Base-by-base conservation (phyloP, 2,113 vertebrate genomes). In the Tautogolabrus adspersus region DNA sequence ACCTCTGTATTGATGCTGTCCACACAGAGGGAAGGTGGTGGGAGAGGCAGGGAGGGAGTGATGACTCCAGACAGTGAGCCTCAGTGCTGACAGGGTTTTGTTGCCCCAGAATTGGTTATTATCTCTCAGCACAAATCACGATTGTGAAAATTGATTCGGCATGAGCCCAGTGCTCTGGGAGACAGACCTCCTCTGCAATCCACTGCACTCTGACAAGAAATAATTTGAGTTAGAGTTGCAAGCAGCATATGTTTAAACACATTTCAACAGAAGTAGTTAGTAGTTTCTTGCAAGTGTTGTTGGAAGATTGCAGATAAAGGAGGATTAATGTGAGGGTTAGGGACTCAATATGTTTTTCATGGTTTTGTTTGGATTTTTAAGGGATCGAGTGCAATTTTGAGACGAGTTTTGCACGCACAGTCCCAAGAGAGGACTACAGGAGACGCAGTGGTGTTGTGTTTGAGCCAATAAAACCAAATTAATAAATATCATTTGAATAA, bases 81-180 rank as follows among this genome's bases (percentile, higher is more conserved):
- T 63, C 40, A 30, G 21, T 75, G 62, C 88, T 79, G 77, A 80
- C 60, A 15, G 51, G 49, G 49, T 52, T 75, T 74, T 51, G 67
- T 71, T 68, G 60, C 30, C 44, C 56, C 60, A 40, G 40, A 86
- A 65, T 60, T 69, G 62, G 81, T 82, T 84, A 84, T 86, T 84
- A 90, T 84, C 80, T 81, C 64, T 75, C 26, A 38, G 68, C 75
- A 79, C 85, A 87, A 68, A 77, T 71, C 67, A 60, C 22, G 44
- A 81, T 62, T 66, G 81, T 73, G 56, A 67, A 88, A 34, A 85
- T 88, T 79, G 84, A 90, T 75, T 85, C 62, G 37, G 59, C 47
- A 55, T 22, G 77, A 71, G 81, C n/a, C 23, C 38, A 60, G 63
- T 46, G 61, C 64, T 57, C 54, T 37, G 55, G 63, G 54, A 69